Evolutionary conservation across 2,888 invertebrate genomes (phyloP), one percentile per base, ranked within the genome.

Genomic region (Drosophila nr. perissopoda): DNA sequence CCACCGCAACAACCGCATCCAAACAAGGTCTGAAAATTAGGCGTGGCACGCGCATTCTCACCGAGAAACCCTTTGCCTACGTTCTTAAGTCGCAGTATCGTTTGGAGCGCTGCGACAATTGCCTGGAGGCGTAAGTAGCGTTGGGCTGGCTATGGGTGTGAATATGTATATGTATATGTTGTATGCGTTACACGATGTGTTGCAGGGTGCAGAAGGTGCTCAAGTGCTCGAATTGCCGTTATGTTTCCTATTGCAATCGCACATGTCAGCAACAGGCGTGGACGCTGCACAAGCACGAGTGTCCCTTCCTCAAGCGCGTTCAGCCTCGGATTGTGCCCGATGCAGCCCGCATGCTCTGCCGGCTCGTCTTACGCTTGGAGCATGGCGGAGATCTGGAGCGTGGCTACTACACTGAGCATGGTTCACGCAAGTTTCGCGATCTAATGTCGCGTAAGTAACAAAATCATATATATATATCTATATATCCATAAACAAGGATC

Each of bases 181-280:
- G 29, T 58, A 25, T 27, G 25, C 16, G 25, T 25, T 25, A 27
- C 13, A 18, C 25, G 34, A 10, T 16, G 10, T 49, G 6, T 73
- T 74, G 38, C 93, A 97, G 97, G 88, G 94, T 94, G 45, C 45
- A 45, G 57, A 95, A 96, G 90, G 94, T 97, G 57, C 93, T 95
- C 33, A 97, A 97, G 93, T 98, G 98, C 93, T 96, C 97, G 0
- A 96, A 95, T 60, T 98, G 98, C 93, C 95, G 96, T 65, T 96
- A 96, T 89, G 96, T 97, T 1, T 95, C 96, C 92, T 98, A 98
- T 90, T 98, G 98, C 90, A 95, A 96, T 78, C 94, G 95, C 59
- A 92, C 92, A 42, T 98, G 98, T 92, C 98, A 98, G 93, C 95
- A 94, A 91, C 95, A 95, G 82, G 96, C 96, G 16, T 98, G 98